phyloP scores from a whole-genome alignment of 2,797 vertebrate species.

The Arnoldichthys spilopterus region DNA sequence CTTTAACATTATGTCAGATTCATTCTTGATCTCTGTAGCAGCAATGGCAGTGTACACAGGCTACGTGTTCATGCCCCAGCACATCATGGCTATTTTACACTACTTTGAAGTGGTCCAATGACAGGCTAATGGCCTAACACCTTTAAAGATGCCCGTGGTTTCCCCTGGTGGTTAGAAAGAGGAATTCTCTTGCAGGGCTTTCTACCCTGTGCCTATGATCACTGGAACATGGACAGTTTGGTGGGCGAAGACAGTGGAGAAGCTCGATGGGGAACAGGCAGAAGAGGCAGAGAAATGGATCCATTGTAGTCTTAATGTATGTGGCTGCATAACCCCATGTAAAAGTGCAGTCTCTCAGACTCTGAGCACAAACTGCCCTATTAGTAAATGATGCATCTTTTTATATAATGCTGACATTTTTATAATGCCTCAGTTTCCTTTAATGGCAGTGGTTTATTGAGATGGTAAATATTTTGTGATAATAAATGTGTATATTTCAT shows the following conservation, averaged over 20 bases:
- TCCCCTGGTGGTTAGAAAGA: conserved; percentile 31
- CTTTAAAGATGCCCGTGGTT: conserved; percentile 16
- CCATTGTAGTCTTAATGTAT: conserved; percentile 42
- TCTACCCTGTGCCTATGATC: conserved; percentile 18
- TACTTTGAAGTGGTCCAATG: conserved; percentile 95
- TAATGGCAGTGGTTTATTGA: conserved; percentile 48
- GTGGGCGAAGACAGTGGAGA: conserved; percentile 7
- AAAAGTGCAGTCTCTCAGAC: conserved; percentile 21
- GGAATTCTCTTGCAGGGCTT: conserved; percentile 25
- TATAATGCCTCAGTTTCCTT: conserved; percentile 46
- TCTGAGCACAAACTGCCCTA: conserved; percentile 43
- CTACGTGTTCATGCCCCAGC: conserved; percentile 97
- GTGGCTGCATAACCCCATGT: conserved; percentile 36
- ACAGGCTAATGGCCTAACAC: conserved; percentile 47
- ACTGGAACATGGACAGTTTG: conserved; percentile 39
- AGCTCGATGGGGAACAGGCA: not conserved
- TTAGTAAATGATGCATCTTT: conserved; percentile 38
- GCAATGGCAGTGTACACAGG: conserved; percentile 96
- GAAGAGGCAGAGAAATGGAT: conserved; percentile 15
- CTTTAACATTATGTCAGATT: conserved; percentile 78
- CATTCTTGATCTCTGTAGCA: conserved; percentile 89
- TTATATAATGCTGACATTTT: conserved; percentile 47
- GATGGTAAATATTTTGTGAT: conserved; percentile 54
- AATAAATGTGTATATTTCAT: conserved; percentile 66
- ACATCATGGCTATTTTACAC: conserved; percentile 97